A percentile compares a stretch with the other conserved stretches of the same genome.
Conservation (phyloP, 2,113 vertebrate species). For the Neogobius melanostomus region DNA sequence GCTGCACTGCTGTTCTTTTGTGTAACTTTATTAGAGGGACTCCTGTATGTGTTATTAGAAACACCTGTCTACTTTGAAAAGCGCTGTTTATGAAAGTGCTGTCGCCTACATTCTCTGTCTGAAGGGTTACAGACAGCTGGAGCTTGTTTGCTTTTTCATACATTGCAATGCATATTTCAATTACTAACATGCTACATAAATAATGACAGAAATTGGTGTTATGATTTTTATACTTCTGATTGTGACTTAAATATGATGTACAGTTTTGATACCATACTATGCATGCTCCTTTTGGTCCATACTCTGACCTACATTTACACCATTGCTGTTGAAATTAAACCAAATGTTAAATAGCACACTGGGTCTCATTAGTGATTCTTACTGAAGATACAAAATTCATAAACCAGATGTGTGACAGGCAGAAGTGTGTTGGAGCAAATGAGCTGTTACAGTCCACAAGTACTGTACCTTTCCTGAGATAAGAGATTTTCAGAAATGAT, state of each 20-base stretch:
- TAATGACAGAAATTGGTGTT: no score
- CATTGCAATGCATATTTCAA: background rate
- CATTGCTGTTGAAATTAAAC: background rate
- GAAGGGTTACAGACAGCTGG: background rate
- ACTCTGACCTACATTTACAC: background rate
- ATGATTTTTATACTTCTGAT: no score
- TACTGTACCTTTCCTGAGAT: constrained; percentile 2
- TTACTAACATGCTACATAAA: no score
- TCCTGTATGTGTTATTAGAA: background rate
- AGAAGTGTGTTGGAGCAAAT: constrained; percentile 2
- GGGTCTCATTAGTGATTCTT: background rate
- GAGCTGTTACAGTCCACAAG: background rate
- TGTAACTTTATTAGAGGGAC: background rate
- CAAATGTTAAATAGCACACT: constrained; percentile 1
- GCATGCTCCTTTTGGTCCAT: background rate
- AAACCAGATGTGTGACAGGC: constrained; percentile 3
- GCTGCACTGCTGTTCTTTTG: background rate
- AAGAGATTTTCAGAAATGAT: background rate
- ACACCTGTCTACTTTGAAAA: background rate
- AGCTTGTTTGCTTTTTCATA: background rate
- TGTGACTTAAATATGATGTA: no score
- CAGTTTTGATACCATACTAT: no score
- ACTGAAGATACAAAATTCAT: constrained; percentile 4
- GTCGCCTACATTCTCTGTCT: background rate
- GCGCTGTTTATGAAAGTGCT: background rate